These are phyloP conservation scores for Passer montanus DNA, from an alignment of 2,113 vertebrate species.

Conservation along the genomic window DNA sequence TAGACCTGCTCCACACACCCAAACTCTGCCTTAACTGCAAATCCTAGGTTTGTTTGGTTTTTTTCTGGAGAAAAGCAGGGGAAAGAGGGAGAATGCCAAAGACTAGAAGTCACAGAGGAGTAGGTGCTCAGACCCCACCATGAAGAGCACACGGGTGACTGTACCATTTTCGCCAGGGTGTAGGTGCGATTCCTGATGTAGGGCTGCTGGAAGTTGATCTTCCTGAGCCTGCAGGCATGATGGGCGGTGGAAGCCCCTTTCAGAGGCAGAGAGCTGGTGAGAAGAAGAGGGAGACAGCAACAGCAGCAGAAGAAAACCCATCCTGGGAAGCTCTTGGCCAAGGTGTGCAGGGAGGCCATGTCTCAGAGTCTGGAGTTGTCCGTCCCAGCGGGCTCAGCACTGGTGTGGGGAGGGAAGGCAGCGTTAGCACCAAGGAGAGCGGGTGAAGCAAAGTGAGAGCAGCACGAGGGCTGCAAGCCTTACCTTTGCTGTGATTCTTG, in stretches of 20 bases:
- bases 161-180: conserved; percentile 70
- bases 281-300: conserved; percentile 48
- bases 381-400: background rate
- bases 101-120: background rate
- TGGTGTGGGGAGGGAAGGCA: conserved; percentile 2
- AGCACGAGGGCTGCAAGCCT: conserved; percentile 3
- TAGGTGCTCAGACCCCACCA: background rate
- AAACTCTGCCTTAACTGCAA: background rate
- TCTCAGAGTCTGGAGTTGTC: background rate
- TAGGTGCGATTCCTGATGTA: conserved; percentile 71
- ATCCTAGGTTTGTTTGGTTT: background rate
- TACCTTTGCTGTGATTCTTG: conserved; percentile 61
- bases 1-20: background rate
- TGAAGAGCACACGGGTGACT: background rate
- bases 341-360: conserved; percentile 57
- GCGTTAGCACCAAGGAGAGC: background rate
- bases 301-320: conserved; percentile 43
- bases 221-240: conserved; percentile 55
- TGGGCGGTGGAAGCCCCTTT: background rate
- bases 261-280: conserved; percentile 9
- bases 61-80: background rate
- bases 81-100: background rate
- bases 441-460: background rate
- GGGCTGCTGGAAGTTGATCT: conserved; percentile 28
- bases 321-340: background rate